Percentiles rank a stretch among this genome's conserved stretches.
phyloP scores from a whole-genome alignment of 2,113 vertebrate species.

The Pedetes capensis region DNA sequence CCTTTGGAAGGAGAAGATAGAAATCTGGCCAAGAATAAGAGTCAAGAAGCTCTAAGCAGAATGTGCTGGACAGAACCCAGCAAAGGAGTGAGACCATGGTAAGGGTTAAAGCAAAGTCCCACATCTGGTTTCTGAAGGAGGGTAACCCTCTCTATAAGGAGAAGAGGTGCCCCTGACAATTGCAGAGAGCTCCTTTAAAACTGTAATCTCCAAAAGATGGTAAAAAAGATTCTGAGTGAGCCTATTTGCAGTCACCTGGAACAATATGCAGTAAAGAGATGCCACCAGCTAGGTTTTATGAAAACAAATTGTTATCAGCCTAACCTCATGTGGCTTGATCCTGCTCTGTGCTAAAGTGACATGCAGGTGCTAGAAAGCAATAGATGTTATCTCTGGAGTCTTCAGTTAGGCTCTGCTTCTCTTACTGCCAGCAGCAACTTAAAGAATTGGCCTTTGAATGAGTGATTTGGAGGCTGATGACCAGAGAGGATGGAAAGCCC shows the following conservation, averaged over 20 bases:
- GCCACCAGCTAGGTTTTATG: neutral
- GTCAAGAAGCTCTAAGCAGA: neutral
- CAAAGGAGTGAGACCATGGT: neutral
- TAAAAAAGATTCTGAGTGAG: neutral
- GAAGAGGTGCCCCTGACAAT: neutral
- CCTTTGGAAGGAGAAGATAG: neutral
- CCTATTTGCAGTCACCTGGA: neutral
- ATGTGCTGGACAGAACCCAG: fast-evolving
- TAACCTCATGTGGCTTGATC: neutral
- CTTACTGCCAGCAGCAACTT: neutral
- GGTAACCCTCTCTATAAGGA: neutral
- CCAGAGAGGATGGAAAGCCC: neutral
- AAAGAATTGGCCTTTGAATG: neutral
- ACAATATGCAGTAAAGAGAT: neutral
- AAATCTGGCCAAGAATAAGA: neutral
- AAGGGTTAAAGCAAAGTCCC: neutral
- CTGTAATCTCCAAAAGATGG: neutral
- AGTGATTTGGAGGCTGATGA: neutral
- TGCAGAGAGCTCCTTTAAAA: neutral
- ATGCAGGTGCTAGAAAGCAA: neutral
- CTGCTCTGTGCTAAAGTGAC: neutral
- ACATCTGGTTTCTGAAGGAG: neutral
- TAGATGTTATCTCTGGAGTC: neutral
- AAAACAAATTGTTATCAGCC: neutral
- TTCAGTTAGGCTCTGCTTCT: neutral